Base-by-base conservation (phyloP, 2,888 invertebrate species). In the Orchestes rusci region DNA sequence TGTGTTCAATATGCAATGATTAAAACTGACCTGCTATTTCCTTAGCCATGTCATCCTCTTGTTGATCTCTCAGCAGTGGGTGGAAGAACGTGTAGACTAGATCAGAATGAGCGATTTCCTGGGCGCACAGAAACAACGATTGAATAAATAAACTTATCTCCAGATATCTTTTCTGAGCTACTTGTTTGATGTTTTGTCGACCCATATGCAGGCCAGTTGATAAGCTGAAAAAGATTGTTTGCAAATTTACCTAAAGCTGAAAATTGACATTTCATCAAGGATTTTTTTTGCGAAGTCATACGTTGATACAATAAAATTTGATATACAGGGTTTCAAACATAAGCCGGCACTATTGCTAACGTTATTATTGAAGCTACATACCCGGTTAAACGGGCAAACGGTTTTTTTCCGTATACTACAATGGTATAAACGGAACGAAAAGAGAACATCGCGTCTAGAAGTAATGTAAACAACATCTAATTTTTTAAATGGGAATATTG, bases 81-180 rank as follows among this genome's bases (percentile, higher is more conserved):
- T 99, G 99, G 73, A 97, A 97, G 74, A 99, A 99, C 1, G 97
- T 99, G 67, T 97, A 97, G 1, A 99, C 94, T 41, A 99, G 75
- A 68, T 95, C 93, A 4, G 86, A 89, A 72, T 97, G 95, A 0
- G 92, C 84, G 56, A 99, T 92, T 73, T 97, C 96, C 55, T 90
- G 85, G 0, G 92, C 86, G 62, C 93, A 80, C 58, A 75, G 74
- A 69, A 94, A 91, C 41, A 99, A 72, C 0, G 89, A 85, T 33
- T 80, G 75, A 3, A 99, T 76, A 70, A 97, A 97, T 45, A 80
- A 77, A 62, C 89, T 87, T 48, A 99, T 84, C 65, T 94, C 92
- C 3, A 79, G 75, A 61, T 87, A 83, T n/a, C 97, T 78, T 55
- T 87, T 84, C 62, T 94, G 91, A 0, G 97, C 97, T 10, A 96